These are phyloP conservation scores for Tympanoctomys barrerae DNA, from an alignment of 2,797 vertebrate species.

Conservation along the genomic window DNA sequence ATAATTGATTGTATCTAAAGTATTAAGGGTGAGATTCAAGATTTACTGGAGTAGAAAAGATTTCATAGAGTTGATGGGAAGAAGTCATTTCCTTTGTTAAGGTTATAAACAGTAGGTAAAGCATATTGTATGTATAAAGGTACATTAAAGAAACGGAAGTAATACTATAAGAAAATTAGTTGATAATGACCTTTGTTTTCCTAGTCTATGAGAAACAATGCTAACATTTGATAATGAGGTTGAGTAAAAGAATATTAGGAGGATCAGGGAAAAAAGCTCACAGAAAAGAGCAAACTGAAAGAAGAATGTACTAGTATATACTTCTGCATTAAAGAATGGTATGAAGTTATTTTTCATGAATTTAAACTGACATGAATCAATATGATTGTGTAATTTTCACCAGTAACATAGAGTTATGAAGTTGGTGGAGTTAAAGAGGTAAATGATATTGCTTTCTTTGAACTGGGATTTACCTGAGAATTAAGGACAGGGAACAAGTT, in stretches of 20 bases:
- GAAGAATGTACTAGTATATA: background rate
- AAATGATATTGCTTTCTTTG: background rate
- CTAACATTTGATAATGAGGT: background rate
- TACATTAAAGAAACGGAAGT: background rate
- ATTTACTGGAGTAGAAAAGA: background rate
- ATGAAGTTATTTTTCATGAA: background rate
- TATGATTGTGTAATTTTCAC: background rate
- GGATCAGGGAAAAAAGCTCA: background rate
- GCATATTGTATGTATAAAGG: background rate
- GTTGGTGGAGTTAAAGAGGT: background rate
- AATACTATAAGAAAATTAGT: background rate
- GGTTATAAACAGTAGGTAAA: background rate
- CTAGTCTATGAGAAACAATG: background rate
- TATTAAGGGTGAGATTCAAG: background rate
- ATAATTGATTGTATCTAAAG: background rate
- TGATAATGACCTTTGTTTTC: background rate
- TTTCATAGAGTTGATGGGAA: background rate
- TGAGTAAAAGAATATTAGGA: background rate
- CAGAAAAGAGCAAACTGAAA: background rate
- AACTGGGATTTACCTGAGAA: background rate
- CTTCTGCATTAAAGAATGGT: background rate
- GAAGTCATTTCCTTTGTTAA: background rate
- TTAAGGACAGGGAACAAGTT: background rate
- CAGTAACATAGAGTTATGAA: background rate
- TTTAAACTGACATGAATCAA: background rate